Percentiles rank a stretch among this genome's conserved stretches.
Conservation (phyloP, 2,797 vertebrate genomes). For the Cyclura pinguis region DNA sequence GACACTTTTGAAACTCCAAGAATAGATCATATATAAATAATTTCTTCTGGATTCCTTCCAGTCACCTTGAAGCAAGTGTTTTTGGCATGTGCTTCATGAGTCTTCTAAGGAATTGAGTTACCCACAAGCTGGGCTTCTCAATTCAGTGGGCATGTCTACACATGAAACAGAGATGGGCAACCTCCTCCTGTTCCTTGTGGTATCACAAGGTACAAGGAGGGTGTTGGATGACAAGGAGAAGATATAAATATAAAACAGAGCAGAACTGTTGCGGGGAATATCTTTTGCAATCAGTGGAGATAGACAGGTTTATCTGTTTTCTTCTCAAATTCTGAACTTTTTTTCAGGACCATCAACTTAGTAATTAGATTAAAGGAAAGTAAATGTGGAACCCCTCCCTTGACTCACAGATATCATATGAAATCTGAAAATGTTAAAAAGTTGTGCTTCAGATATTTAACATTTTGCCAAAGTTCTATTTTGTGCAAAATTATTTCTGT, state of each 20-base stretch:
- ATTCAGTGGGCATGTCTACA: slow-evolving; percentile 25
- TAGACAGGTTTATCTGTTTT: neutral
- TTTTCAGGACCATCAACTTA: neutral
- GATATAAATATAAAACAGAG: neutral
- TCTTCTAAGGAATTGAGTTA: slow-evolving; percentile 67
- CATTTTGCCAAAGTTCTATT: neutral
- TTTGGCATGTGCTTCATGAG: slow-evolving; percentile 44
- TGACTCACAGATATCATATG: neutral
- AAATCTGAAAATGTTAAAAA: neutral
- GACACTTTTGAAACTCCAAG: neutral
- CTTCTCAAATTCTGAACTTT: no score
- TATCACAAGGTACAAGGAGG: neutral
- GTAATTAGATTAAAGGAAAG: neutral
- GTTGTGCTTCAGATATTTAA: neutral
- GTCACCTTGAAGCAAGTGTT: slow-evolving; percentile 54
- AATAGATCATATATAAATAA: slow-evolving; percentile 64
- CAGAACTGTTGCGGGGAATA: slow-evolving; percentile 4
- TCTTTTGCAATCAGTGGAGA: neutral
- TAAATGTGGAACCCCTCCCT: neutral
- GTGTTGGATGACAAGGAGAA: slow-evolving; percentile 27
- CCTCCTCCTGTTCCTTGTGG: neutral
- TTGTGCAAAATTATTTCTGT: neutral
- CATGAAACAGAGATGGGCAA: slow-evolving; percentile 23
- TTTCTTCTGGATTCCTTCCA: slow-evolving; percentile 45
- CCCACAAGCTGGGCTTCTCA: neutral